Conservation (phyloP, 2,888 invertebrate genomes). For the Chydorus sphaericus region DNA sequence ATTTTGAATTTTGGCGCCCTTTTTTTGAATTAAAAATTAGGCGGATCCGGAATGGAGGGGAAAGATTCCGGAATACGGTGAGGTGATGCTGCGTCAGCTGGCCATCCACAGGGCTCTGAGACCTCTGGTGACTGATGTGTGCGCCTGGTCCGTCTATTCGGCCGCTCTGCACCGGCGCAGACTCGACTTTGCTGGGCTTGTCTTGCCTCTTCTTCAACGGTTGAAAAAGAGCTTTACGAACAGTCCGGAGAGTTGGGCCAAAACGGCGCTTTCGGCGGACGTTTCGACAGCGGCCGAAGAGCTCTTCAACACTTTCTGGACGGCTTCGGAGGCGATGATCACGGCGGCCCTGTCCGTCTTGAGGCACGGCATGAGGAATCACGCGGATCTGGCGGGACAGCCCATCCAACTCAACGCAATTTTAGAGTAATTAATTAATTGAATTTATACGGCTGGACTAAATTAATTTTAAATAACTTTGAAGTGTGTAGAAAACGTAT, state of each 20-base stretch:
- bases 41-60: slow-evolving; percentile 1
- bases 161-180: background rate
- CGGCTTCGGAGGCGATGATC: background rate
- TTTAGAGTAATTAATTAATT: background rate
- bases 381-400: background rate
- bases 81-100: background rate
- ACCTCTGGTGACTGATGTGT: background rate
- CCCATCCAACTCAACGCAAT: slow-evolving; percentile 1
- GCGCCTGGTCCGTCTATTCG: slow-evolving; percentile 2
- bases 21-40: too few relatives aligned
- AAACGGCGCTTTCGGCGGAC: too few relatives aligned
- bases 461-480: background rate
- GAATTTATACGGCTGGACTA: background rate
- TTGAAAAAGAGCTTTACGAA: background rate
- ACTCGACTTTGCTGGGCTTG: background rate
- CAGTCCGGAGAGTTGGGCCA: too few relatives aligned
- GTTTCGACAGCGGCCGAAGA: background rate
- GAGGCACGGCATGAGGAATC: background rate
- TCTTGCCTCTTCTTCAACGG: background rate
- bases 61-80: background rate
- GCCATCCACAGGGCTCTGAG: slow-evolving; percentile 3
- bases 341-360: background rate
- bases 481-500: background rate
- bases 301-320: slow-evolving; percentile 3
- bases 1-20: background rate